These are phyloP conservation scores for Pterophyllum scalare DNA, from an alignment of 2,113 vertebrate genomes.

Conservation along the genomic window DNA sequence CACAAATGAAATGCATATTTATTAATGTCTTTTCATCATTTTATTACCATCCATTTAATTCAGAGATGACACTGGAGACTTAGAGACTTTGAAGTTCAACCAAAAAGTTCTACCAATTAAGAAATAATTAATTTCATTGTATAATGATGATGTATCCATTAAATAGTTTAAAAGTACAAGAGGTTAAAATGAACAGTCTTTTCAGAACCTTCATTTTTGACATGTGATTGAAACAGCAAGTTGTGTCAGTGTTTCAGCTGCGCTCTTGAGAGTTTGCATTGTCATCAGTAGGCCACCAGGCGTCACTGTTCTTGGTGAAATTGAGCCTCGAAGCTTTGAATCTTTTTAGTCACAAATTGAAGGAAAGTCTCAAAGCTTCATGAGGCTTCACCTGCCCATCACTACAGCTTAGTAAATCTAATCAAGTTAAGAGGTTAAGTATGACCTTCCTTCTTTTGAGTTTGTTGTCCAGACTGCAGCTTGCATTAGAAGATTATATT, in stretches of 20 bases:
- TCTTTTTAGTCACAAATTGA: not conserved
- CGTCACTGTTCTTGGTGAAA: not conserved
- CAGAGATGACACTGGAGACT: not conserved
- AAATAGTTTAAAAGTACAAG: not conserved
- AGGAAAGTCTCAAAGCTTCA: too few species aligned
- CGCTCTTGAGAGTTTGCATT: not conserved
- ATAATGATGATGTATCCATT: not conserved
- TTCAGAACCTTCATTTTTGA: not conserved
- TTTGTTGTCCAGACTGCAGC: not conserved
- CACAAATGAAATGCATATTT: too few species aligned
- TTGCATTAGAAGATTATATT: not conserved
- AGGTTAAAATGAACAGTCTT: accelerated
- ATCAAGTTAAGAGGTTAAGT: not conserved
- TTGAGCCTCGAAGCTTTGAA: not conserved
- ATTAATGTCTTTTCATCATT: too few species aligned
- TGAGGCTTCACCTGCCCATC: too few species aligned
- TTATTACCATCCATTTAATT: not conserved
- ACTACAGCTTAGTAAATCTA: too few species aligned
- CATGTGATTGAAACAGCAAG: not conserved
- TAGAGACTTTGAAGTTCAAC: too few species aligned
- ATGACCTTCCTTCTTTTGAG: not conserved
- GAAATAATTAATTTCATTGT: too few species aligned
- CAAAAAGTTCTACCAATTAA: too few species aligned
- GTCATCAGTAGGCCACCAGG: not conserved
- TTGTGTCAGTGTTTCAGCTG: not conserved